phyloP scores from a whole-genome alignment of 2,797 vertebrate genomes.

The Crypturellus tataupa region DNA sequence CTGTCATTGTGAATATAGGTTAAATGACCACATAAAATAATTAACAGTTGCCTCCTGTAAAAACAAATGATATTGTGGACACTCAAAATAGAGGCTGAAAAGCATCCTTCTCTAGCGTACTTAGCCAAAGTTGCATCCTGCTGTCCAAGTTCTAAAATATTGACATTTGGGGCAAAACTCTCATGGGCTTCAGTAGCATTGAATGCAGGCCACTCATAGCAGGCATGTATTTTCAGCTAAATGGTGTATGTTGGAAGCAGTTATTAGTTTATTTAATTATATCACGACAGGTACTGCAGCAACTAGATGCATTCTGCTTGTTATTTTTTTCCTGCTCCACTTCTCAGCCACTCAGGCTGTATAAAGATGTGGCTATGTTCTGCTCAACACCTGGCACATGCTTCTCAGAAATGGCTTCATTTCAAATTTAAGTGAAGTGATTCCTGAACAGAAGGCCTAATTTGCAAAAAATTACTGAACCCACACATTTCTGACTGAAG shows the following conservation, averaged over 20 bases:
- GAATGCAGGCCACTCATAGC: not conserved
- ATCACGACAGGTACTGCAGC: slow-evolving; percentile 11
- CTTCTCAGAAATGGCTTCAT: slow-evolving; percentile 41
- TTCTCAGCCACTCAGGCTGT: slow-evolving; percentile 15
- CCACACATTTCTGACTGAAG: not conserved
- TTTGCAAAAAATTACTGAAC: slow-evolving; percentile 18
- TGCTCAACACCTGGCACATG: slow-evolving; percentile 37
- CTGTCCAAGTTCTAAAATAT: not conserved
- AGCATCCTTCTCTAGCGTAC: not conserved
- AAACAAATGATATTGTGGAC: not conserved
- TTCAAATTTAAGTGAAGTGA: slow-evolving; percentile 35
- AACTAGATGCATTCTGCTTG: not conserved
- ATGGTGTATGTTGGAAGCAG: not conserved
- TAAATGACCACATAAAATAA: slow-evolving; percentile 34
- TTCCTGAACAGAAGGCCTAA: slow-evolving; percentile 7
- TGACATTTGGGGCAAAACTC: not conserved
- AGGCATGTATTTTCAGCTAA: not conserved
- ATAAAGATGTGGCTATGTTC: slow-evolving; percentile 22
- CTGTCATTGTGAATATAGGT: slow-evolving; percentile 22
- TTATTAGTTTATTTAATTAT: slow-evolving; percentile 36
- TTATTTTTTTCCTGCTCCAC: not conserved
- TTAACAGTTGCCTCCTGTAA: not conserved
- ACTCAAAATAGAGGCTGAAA: slow-evolving; percentile 10
- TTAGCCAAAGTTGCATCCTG: not conserved
- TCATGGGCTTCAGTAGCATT: not conserved